phyloP scores from a whole-genome alignment of 2,113 vertebrate species.

The Brachyhypopomus occidentalis region DNA sequence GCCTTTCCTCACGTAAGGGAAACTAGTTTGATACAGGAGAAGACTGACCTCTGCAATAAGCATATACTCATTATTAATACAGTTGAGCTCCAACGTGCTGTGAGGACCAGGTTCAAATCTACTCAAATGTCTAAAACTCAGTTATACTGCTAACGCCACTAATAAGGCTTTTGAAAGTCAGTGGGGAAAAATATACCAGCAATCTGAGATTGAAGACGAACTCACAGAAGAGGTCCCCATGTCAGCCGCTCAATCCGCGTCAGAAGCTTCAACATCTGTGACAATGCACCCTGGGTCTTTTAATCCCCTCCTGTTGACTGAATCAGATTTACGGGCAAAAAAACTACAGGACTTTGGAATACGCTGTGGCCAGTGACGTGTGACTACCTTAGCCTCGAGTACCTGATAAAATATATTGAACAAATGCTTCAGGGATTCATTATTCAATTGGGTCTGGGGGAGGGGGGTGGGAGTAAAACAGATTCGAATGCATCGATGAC shows the following conservation, averaged over 20 bases:
- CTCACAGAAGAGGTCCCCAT: neutral
- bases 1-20: no score
- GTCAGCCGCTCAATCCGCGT: neutral
- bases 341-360: neutral
- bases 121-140: neutral
- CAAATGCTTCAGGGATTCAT: neutral
- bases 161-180: neutral
- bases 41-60: no score
- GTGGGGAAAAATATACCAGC: neutral
- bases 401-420: neutral
- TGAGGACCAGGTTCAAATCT: neutral
- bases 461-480: neutral
- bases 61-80: no score
- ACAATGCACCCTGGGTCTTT: constrained; percentile 4
- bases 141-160: neutral
- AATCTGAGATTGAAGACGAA: neutral
- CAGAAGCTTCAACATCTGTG: constrained; percentile 17
- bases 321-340: constrained; percentile 22
- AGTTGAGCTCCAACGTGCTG: no score
- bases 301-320: constrained; percentile 12
- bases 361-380: neutral
- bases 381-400: neutral
- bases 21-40: no score
- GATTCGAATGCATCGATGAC: neutral
- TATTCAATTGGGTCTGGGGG: neutral